phyloP scores from a whole-genome alignment of 2,113 vertebrate species.

The Chionomys nivalis region DNA sequence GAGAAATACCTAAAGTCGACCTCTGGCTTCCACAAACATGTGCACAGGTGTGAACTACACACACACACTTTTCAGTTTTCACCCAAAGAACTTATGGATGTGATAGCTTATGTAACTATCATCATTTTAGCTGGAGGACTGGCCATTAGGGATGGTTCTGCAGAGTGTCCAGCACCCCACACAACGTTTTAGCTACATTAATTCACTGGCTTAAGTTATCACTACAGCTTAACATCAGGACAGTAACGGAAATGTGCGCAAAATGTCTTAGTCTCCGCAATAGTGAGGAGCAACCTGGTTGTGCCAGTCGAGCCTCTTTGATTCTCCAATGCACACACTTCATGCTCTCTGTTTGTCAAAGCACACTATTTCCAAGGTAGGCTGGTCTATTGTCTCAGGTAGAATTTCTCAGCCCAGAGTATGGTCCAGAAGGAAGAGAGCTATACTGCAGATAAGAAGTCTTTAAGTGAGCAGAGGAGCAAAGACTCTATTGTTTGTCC shows the following conservation, averaged over 20 bases:
- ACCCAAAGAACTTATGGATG: background rate
- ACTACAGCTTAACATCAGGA: background rate
- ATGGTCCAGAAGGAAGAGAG: background rate
- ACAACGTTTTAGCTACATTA: background rate
- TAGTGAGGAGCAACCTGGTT: background rate
- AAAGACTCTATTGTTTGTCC: background rate
- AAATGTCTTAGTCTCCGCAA: background rate
- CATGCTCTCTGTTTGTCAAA: background rate
- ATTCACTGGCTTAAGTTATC: background rate
- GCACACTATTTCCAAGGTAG: background rate
- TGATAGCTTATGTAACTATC: background rate
- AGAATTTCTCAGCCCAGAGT: background rate
- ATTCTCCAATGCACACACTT: background rate
- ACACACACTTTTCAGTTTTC: background rate
- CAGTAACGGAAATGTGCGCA: background rate
- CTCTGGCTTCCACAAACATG: background rate
- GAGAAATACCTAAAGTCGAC: no score
- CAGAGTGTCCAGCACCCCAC: background rate
- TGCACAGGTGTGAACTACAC: background rate
- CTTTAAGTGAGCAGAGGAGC: background rate
- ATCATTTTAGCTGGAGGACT: rapidly evolving
- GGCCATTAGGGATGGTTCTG: background rate
- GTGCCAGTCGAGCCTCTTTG: background rate
- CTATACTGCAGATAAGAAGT: background rate
- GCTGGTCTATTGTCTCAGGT: background rate